Base-by-base conservation (phyloP, 2,888 invertebrate genomes). In the Cheilosia grossa region DNA sequence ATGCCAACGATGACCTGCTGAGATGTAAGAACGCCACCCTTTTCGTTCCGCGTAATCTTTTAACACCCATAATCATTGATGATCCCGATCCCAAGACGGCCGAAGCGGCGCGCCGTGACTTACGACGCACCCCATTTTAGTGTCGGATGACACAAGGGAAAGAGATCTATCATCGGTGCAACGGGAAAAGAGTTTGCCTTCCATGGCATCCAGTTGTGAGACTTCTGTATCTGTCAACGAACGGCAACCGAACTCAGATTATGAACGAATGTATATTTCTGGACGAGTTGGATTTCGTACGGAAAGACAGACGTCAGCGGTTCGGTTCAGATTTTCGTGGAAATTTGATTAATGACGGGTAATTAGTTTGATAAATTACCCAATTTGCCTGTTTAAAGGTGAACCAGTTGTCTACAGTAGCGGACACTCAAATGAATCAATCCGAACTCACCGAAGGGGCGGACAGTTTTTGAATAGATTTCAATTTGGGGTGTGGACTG, bases 361-460 rank as follows among this genome's bases (percentile, higher is more conserved):
- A 79, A 79, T 79, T 72, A 79, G 66, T 51, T 72, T 79, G 79
- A 79, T 79, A 64, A 59, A 79, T 79, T 79, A 42, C 63, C 47
- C 37, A 53, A 37, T 27, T 54, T 44, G 70, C 7, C 47, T 51
- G 37, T 13, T 44, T 17, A 47, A 58, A 79, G 79, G 79, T 79
- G 79, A 66, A 51, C 47, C 15, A 30, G 42, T 0, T 44, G 0
- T 30, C 30, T 30, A 63, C 54, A 49, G 66, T 49, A 56, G 74
- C 66, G 21, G 44, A 47, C 51, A 37, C 17, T 27, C 10, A 49
- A 44, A 40, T 64, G 64, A 66, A 64, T 72, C 64, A 58, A 72
- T 59, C 79, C 49, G 56, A 6, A 49, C 56, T 33, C 27, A 44
- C 13, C 6, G 53, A 64, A 56, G 21, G 59, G 79, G 79, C 33